phyloP scores from a whole-genome alignment of 2,797 vertebrate genomes.

The Phoeniculus purpureus region DNA sequence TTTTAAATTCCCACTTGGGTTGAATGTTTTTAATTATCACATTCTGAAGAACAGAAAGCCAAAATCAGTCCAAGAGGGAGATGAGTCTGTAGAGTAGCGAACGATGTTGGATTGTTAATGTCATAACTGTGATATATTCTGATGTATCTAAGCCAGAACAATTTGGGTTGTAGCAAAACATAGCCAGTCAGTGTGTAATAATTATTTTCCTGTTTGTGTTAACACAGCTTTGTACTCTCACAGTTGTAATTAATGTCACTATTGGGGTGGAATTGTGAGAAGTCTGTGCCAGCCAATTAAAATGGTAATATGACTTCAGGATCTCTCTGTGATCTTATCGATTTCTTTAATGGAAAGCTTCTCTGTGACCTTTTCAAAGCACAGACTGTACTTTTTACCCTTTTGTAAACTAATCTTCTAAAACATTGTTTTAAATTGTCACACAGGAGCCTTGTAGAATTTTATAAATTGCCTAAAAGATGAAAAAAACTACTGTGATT shows the following conservation, averaged over 20 bases:
- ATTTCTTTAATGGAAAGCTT: slow-evolving; percentile 32
- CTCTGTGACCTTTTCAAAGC: slow-evolving; percentile 26
- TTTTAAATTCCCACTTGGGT: not conserved
- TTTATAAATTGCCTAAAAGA: slow-evolving; percentile 33
- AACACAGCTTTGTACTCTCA: not conserved
- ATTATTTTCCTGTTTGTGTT: slow-evolving; percentile 45
- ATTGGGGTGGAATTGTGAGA: not conserved
- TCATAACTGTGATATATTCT: not conserved
- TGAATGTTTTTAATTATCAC: not conserved
- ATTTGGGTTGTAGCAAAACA: not conserved
- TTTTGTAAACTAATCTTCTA: slow-evolving; percentile 26
- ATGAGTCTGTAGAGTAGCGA: not conserved
- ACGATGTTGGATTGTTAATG: not conserved
- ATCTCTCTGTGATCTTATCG: slow-evolving; percentile 30
- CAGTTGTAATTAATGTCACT: not conserved
- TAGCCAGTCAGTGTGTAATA: not conserved
- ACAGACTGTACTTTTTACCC: slow-evolving; percentile 26
- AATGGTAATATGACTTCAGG: slow-evolving; percentile 11
- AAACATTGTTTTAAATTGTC: slow-evolving; percentile 43
- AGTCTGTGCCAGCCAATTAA: slow-evolving; percentile 38
- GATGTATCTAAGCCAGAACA: too few relatives aligned
- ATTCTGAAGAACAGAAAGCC: not conserved
- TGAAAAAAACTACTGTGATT: slow-evolving; percentile 29
- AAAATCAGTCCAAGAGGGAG: not conserved
- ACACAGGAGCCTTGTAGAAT: slow-evolving; percentile 6